phyloP scores from a whole-genome alignment of 2,888 invertebrate genomes.

The Eupithecia abbreviata region DNA sequence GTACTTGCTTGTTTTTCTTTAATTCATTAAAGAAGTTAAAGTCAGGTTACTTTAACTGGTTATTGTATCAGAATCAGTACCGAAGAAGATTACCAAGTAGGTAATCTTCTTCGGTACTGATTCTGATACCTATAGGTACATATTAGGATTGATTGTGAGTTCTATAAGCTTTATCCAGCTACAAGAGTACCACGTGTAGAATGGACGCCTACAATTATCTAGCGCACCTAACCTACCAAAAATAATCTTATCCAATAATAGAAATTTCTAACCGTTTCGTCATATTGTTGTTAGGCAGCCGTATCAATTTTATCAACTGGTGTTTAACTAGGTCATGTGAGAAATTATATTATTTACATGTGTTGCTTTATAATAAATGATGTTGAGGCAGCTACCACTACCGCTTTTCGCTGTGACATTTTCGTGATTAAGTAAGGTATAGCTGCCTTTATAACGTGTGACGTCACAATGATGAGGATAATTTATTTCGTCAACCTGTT shows the following conservation, averaged over 20 bases:
- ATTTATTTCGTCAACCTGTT: not conserved
- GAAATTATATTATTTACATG: not conserved
- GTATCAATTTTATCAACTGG: conserved; percentile 35
- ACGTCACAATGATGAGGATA: not conserved
- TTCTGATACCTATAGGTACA: not conserved
- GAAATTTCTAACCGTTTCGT: conserved; percentile 33
- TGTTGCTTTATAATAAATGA: not conserved
- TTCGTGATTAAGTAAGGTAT: not conserved
- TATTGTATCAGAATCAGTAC: no score
- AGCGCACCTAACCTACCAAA: conserved; percentile 2
- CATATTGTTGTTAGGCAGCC: conserved; percentile 20
- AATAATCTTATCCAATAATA: conserved; percentile 24
- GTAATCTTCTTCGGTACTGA: not conserved
- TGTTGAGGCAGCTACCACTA: not conserved
- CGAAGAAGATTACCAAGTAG: no score
- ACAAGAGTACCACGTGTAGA: not conserved
- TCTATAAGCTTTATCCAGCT: not conserved
- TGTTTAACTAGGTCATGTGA: conserved; percentile 31
- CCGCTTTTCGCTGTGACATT: not conserved
- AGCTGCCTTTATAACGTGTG: not conserved
- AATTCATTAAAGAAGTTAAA: not conserved
- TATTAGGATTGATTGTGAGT: not conserved
- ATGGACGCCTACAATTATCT: not conserved
- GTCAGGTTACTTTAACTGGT: no score
- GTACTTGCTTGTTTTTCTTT: not conserved